These are phyloP conservation scores for Andrena hattorfiana DNA, from an alignment of 2,888 invertebrate genomes.

Conservation along the genomic window DNA sequence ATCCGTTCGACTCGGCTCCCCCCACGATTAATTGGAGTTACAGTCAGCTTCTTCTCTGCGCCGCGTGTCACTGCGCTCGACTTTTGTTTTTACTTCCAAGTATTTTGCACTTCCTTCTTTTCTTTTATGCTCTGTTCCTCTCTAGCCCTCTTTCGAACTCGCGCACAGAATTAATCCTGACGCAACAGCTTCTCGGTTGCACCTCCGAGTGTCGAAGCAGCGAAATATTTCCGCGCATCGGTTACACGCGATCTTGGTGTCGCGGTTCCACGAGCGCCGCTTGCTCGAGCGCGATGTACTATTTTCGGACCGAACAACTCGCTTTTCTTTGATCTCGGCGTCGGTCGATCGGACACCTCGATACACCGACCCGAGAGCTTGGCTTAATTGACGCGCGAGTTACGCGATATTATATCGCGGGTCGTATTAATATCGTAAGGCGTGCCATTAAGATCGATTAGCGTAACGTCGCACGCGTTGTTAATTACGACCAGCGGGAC, in stretches of 20 bases:
- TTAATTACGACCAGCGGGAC: constrained; percentile 12
- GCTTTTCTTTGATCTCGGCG: constrained; percentile 15
- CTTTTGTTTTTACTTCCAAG: too few relatives aligned
- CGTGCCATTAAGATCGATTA: constrained; percentile 43
- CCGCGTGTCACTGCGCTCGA: too few relatives aligned
- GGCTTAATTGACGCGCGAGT: constrained; percentile 27
- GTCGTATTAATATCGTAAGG: constrained; percentile 39
- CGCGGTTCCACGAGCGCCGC: neutral
- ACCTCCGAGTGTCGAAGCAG: neutral
- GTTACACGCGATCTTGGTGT: constrained; percentile 5
- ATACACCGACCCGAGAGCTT: constrained; percentile 5
- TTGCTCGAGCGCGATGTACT: neutral
- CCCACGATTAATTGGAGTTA: too few relatives aligned
- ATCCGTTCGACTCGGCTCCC: too few relatives aligned
- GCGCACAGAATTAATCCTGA: neutral
- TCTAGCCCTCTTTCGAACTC: neutral
- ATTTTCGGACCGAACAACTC: constrained; percentile 15
- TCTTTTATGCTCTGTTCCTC: too few relatives aligned
- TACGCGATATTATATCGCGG: constrained; percentile 30
- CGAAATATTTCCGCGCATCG: constrained; percentile 7
- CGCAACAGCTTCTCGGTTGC: neutral
- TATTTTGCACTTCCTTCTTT: too few relatives aligned
- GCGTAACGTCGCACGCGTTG: constrained; percentile 30
- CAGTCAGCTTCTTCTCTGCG: too few relatives aligned
- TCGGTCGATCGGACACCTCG: constrained; percentile 14